A percentile compares a stretch with the other conserved stretches of the same genome.
These are phyloP conservation scores for Diadumene lineata DNA, from an alignment of 92 coral and sea anemone genomes.

Conservation along the genomic window DNA sequence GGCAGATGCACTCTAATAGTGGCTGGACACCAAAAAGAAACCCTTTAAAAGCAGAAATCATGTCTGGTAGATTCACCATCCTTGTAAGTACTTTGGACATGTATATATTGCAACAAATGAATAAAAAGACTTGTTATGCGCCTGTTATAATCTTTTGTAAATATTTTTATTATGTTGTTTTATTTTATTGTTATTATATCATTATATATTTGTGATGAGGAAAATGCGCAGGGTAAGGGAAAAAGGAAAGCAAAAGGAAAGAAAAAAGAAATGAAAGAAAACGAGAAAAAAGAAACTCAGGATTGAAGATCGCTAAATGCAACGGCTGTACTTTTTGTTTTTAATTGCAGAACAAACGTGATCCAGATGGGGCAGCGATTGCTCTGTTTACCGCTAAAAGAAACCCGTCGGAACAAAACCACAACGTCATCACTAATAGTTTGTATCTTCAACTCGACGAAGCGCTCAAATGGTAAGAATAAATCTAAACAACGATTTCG, in stretches of 20 bases:
- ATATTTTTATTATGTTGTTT: too few relatives aligned
- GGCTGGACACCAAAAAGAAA: too few relatives aligned
- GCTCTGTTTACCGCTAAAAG: constrained; percentile 4
- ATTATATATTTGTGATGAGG: too few relatives aligned
- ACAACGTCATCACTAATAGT: background rate
- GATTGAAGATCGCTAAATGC: background rate
- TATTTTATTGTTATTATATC: too few relatives aligned
- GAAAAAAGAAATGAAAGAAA: background rate
- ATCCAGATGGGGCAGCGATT: constrained; percentile 9
- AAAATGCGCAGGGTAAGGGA: too few relatives aligned
- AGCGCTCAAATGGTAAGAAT: constrained; percentile 16
- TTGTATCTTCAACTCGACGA: constrained; percentile 18
- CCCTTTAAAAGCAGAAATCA: too few relatives aligned
- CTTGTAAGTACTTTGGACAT: too few relatives aligned
- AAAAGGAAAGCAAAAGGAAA: background rate
- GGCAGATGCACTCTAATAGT: too few relatives aligned
- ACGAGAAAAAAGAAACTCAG: background rate
- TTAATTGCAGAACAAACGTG: constrained; percentile 6
- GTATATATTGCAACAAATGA: too few relatives aligned
- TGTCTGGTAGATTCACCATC: too few relatives aligned
- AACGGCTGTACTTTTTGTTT: background rate
- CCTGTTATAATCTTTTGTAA: too few relatives aligned
- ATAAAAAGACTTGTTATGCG: too few relatives aligned
- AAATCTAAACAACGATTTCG: background rate
- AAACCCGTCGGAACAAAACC: background rate